A percentile compares a stretch with the other conserved stretches of the same genome.
Conservation (phyloP, 2,888 invertebrate species). For the Parasteatoda lunata region DNA sequence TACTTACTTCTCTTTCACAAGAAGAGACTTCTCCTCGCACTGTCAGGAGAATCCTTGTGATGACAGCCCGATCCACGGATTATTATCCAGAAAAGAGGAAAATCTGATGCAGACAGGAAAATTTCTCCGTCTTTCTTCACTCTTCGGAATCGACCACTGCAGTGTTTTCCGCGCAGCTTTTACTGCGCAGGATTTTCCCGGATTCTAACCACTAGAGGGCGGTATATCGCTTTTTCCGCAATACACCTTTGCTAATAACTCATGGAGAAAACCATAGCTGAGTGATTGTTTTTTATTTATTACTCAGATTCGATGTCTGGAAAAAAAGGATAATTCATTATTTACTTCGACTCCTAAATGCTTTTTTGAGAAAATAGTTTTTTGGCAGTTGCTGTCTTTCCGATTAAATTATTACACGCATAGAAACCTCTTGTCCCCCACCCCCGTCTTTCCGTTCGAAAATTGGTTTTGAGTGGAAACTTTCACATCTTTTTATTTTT, state of each 20-base stretch:
- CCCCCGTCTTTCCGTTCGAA: background rate
- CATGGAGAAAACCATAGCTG: background rate
- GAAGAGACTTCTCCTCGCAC: background rate
- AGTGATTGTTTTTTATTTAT: background rate
- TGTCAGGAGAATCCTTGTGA: background rate
- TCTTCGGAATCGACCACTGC: conserved; percentile 63
- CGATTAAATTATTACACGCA: background rate
- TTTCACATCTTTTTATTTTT: background rate
- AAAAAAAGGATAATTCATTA: background rate
- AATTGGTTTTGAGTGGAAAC: background rate
- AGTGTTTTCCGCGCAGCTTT: conserved; percentile 51
- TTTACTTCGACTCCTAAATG: background rate
- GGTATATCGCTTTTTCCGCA: conserved; percentile 42
- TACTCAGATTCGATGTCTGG: background rate
- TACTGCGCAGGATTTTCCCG: conserved; percentile 29
- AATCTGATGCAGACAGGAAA: conserved; percentile 11
- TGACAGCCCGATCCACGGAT: background rate
- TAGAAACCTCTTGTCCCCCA: background rate
- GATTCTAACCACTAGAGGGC: conserved; percentile 43
- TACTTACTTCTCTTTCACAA: conserved; percentile 25
- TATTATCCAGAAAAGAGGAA: background rate
- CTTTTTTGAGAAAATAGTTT: background rate
- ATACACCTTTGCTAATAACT: conserved; percentile 45
- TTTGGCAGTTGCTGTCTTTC: background rate
- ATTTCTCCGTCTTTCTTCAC: conserved; percentile 31